Conservation (phyloP, 2,888 invertebrate species). For the Gandaritis pyraliata region DNA sequence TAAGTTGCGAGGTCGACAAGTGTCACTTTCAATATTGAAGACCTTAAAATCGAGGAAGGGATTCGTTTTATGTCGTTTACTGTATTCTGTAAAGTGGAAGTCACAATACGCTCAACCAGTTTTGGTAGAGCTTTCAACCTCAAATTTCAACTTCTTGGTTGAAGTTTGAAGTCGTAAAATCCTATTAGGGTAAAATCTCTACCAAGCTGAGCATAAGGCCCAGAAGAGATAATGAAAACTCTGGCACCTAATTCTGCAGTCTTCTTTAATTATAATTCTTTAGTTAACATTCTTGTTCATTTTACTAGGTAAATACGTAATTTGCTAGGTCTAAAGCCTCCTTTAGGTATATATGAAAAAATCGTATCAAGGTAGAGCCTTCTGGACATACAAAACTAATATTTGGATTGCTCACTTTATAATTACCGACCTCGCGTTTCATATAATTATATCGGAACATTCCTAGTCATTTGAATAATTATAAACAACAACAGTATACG, state of each 20-base stretch:
- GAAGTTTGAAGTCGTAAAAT: too few relatives aligned
- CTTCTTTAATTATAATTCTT: too few relatives aligned
- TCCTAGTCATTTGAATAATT: background rate
- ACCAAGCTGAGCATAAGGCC: too few relatives aligned
- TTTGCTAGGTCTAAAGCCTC: background rate
- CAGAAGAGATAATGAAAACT: too few relatives aligned
- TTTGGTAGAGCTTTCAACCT: background rate
- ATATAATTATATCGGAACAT: constrained; percentile 5
- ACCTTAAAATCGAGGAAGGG: constrained; percentile 57
- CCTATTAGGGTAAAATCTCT: too few relatives aligned
- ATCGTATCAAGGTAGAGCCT: constrained; percentile 1
- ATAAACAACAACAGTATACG: too few relatives aligned
- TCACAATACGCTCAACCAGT: constrained; percentile 4
- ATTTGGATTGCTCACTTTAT: constrained; percentile 9
- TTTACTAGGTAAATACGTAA: too few relatives aligned
- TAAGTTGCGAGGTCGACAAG: constrained; percentile 60
- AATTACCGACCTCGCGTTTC: constrained; percentile 4
- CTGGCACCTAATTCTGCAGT: too few relatives aligned
- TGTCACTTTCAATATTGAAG: constrained; percentile 63
- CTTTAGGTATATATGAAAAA: background rate
- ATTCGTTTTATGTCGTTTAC: constrained; percentile 38
- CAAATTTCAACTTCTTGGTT: too few relatives aligned
- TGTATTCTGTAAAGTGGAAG: background rate
- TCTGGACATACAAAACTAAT: constrained; percentile 12
- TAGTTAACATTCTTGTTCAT: too few relatives aligned